Base-by-base conservation (phyloP, 2,797 vertebrate species). In the Cichlasoma orientale region DNA sequence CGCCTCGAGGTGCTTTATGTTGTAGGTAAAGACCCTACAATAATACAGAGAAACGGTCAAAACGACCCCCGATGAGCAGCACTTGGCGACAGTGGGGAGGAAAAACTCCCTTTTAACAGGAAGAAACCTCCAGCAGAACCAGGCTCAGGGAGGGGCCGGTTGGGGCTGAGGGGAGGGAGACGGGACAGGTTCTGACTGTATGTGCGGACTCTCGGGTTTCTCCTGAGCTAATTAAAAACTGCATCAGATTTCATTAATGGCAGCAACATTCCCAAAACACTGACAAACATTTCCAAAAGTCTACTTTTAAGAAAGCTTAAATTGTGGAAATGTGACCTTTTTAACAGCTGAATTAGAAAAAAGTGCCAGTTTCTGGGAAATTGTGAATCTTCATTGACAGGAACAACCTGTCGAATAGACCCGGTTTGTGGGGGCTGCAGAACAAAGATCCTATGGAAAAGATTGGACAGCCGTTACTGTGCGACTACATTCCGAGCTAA, bases 391-490 rank as follows among this genome's bases (percentile, higher is more conserved):
- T 66, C 27, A 66, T 16, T 66, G 23, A 66, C 14, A 18, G 38
- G 38, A 27, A 66, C 56, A 77, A 12, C 29, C 56, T 33, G 77
- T 38, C 41, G 38, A 13, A 68, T 18, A 13, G n/a, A 29, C 16
- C 19, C 61, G 47, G 47, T 50, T 8, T 50, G 16, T 33, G 31
- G 31, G 31, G 31, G 57, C 61, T 41, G 38, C 16, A 11, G 57
- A 63, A 58, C 55, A 74, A 69, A 38, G 36, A 58, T 82, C 52
- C 19, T 23, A 1, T 47, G 12, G 56, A 75, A 56, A 54, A 14
- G 31, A 74, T 61, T 84, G 18, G 47, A 53, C 14, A 66, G 75
- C 29, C 16, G 31, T 75, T 36, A 19, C 72, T 52, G 18, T 36
- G 23, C 70, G 53, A 21, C 19, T 13, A 7, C 2, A 4, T 54